phyloP scores from a whole-genome alignment of 1,140 invertebrate species.

The Zeugodacus cucurbitae region DNA sequence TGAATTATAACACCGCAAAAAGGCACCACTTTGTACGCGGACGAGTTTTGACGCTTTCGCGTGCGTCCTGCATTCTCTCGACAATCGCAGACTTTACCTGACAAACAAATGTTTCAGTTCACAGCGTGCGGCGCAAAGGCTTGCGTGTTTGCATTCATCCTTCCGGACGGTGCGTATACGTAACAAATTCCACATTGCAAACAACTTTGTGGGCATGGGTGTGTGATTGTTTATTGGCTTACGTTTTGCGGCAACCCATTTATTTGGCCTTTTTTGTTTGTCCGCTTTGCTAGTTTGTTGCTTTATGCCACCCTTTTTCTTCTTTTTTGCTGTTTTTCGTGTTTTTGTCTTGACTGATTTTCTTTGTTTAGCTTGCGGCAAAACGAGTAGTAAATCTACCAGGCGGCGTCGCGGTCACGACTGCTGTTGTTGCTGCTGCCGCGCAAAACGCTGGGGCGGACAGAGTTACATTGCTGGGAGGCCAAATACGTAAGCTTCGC shows the following conservation, averaged over 20 bases:
- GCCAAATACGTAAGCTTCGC: too few relatives aligned
- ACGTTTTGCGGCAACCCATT: too few relatives aligned
- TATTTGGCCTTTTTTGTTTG: background rate
- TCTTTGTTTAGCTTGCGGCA: too few relatives aligned
- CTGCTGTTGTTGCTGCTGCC: background rate
- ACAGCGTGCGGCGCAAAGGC: background rate
- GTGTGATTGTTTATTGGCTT: too few relatives aligned
- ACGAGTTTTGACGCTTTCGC: background rate
- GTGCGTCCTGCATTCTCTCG: background rate
- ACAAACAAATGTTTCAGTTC: background rate
- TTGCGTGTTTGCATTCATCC: background rate
- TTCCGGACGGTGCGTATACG: too few relatives aligned
- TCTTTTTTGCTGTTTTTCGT: background rate
- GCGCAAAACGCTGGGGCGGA: background rate
- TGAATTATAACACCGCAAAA: background rate
- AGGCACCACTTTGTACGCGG: background rate
- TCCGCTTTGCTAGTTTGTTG: background rate
- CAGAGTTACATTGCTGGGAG: too few relatives aligned
- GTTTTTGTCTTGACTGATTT: constrained; percentile 8
- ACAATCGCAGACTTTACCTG: background rate
- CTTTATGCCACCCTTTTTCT: background rate
- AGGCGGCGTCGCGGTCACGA: background rate
- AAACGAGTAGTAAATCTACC: background rate
- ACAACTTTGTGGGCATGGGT: too few relatives aligned
- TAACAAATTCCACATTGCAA: too few relatives aligned